phyloP scores from a whole-genome alignment of 2,797 vertebrate species.

The Hoplostethus mediterraneus region DNA sequence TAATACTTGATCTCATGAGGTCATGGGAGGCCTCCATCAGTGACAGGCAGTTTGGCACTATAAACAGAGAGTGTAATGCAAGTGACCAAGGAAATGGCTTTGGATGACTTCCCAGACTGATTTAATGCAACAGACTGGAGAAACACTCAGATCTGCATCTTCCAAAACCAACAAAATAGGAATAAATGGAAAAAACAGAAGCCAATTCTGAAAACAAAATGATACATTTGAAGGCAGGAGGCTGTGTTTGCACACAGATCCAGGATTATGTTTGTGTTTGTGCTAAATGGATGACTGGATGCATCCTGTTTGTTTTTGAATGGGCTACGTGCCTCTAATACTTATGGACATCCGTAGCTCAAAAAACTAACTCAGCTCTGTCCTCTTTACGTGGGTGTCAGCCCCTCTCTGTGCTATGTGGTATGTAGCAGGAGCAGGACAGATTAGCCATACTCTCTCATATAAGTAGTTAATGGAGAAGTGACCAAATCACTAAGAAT shows the following conservation, averaged over 20 bases:
- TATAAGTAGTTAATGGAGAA: neutral
- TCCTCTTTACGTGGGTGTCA: too few species aligned
- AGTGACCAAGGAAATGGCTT: conserved; percentile 59
- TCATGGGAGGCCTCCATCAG: conserved; percentile 55
- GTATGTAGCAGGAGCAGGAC: neutral
- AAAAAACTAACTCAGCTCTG: neutral
- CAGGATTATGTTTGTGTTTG: neutral
- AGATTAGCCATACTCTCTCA: too few species aligned
- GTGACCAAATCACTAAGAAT: conserved; percentile 9
- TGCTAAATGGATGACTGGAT: neutral
- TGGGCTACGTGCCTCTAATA: too few species aligned
- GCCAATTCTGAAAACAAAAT: neutral
- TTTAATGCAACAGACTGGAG: conserved; percentile 39
- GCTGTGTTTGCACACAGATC: neutral
- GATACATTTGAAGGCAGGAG: neutral
- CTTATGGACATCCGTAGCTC: neutral
- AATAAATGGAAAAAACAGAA: conserved; percentile 20
- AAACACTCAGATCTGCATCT: conserved; percentile 15
- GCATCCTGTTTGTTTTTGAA: neutral
- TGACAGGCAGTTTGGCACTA: conserved; percentile 50
- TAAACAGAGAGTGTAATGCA: conserved; percentile 42
- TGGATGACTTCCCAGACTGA: conserved; percentile 59
- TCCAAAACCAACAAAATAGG: conserved; percentile 33
- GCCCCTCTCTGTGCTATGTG: neutral
- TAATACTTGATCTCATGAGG: conserved; percentile 55